Conservation (phyloP, 2,888 invertebrate genomes). For the Heliothis peltigera region DNA sequence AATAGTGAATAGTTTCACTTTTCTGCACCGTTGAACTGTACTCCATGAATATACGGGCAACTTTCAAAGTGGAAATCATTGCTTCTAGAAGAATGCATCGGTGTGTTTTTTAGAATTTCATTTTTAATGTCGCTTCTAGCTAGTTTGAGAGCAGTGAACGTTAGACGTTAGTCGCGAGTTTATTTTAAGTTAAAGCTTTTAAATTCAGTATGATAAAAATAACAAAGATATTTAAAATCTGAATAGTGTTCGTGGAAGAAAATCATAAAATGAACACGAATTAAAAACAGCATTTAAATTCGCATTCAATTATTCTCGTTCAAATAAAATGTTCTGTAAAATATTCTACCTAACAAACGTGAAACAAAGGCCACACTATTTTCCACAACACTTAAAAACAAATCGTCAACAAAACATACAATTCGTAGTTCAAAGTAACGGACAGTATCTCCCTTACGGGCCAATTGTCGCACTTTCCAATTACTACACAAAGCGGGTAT, state of each 20-base stretch:
- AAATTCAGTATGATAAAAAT: not conserved
- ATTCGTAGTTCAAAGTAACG: slow-evolving; percentile 70
- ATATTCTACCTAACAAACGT: not conserved
- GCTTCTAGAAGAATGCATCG: slow-evolving; percentile 68
- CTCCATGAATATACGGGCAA: slow-evolving; percentile 82
- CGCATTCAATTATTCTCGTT: not conserved
- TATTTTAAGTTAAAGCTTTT: slow-evolving; percentile 1
- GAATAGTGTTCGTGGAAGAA: too few relatives aligned
- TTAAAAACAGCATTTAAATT: not conserved
- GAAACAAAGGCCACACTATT: slow-evolving; percentile 30
- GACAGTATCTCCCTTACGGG: slow-evolving; percentile 74
- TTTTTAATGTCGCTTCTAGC: slow-evolving; percentile 18
- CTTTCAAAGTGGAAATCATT: slow-evolving; percentile 83
- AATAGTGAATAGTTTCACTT: slow-evolving; percentile 86
- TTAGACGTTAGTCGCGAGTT: slow-evolving; percentile 3
- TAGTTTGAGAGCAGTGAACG: slow-evolving; percentile 9
- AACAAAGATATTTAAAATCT: too few relatives aligned
- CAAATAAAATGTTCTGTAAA: slow-evolving; percentile 1
- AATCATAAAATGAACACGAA: too few relatives aligned
- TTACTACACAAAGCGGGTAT: slow-evolving; percentile 75
- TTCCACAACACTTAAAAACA: slow-evolving; percentile 41
- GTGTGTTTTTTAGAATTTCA: slow-evolving; percentile 50
- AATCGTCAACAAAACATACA: slow-evolving; percentile 51
- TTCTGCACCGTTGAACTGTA: slow-evolving; percentile 84
- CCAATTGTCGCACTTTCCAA: slow-evolving; percentile 80